These are phyloP conservation scores for Fregata magnificens DNA, from an alignment of 2,113 vertebrate genomes.

Conservation along the genomic window DNA sequence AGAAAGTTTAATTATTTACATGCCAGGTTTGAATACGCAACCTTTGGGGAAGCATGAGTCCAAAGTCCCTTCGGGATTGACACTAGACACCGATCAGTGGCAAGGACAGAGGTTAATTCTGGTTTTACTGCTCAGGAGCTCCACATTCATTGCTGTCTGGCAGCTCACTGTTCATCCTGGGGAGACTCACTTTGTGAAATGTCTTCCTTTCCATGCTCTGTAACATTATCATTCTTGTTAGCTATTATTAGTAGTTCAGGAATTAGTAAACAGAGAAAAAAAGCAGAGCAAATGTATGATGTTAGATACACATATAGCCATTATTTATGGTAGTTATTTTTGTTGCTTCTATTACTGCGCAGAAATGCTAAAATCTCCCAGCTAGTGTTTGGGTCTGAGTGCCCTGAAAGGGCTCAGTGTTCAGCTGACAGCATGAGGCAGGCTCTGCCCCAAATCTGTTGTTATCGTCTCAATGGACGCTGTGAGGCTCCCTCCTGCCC, in stretches of 20 bases:
- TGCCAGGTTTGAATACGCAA: background rate
- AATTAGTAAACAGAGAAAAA: background rate
- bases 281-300: background rate
- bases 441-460: background rate
- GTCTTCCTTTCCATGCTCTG: background rate
- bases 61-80: background rate
- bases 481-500: background rate
- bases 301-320: background rate
- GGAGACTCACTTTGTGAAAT: background rate
- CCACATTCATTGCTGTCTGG: background rate
- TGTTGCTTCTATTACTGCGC: background rate
- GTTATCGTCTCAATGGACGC: background rate
- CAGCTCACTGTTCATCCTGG: background rate
- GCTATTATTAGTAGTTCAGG: background rate
- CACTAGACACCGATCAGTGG: background rate
- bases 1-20: conserved; percentile 40
- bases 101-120: background rate
- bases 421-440: background rate
- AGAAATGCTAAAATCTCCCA: background rate
- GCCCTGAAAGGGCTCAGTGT: background rate
- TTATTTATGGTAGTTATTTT: background rate
- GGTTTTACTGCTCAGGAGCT: background rate
- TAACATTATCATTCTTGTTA: background rate
- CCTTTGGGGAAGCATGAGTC: background rate
- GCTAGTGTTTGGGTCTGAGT: background rate